Evolutionary conservation across 2,888 invertebrate species (phyloP), one percentile per base, ranked within the genome.

Genomic region (Ormyrus pomaceus): DNA sequence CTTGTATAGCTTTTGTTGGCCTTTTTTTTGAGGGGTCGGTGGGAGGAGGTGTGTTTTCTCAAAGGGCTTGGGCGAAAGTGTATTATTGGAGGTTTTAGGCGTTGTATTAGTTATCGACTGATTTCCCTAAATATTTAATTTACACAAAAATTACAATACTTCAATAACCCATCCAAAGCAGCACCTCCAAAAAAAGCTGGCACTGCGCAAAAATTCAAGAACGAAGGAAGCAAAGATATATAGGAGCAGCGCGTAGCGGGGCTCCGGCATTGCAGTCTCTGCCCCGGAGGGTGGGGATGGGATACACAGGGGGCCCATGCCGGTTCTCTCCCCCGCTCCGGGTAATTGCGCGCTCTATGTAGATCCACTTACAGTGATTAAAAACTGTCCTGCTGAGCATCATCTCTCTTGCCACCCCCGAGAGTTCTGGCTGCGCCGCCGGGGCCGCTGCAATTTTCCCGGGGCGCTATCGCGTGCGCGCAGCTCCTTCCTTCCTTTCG

Each of bases 341-440:
- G 87, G 89, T 90, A 90, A 90, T 90, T 90, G 90, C 88, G 82
- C 88, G 87, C 86, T 87, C 89, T 89, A 90, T 90, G 90, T 89
- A 91, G 90, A 91, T 89, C 91, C 91, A 91, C 91, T 91, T 91
- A 91, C 89, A 87, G 90, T 91, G 91, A 91, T 91, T 91, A 91
- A 91, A 91, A 91, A 91, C 89, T 89, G 89, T 89, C 90, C 90
- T 89, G 89, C 89, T 82, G 81, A 76, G 81, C 79, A 65, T 79
- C 81, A 76, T 75, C 74, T 77, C 73, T 50, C 53, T 51, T 48
- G 19, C 19, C 55, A 53, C 56, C 59, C 7, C 19, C 51, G 56
- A 9, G 11, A 9, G 8, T 11, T 56, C 56, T 56, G 11, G 34
- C 11, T 5, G 46, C 5, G 62, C 19, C 19, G 19, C 19, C 19